Evolutionary conservation across 2,797 vertebrate species (phyloP).

Genomic region (Pantherophis alleghaniensis): DNA sequence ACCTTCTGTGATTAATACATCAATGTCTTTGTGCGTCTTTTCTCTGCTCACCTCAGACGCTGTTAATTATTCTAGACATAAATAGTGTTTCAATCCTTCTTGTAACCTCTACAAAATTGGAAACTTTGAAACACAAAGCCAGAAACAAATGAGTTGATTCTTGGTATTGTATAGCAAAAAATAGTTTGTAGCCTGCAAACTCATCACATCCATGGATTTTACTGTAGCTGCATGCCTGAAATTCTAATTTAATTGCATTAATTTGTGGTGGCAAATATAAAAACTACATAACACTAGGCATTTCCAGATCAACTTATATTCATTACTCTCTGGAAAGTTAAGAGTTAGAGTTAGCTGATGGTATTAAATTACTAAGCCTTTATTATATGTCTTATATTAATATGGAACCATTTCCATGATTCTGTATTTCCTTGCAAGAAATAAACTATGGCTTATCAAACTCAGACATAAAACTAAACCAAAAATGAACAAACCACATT

Average conservation of each 20-base stretch:
- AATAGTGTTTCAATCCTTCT: constrained; percentile 7
- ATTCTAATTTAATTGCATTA: background rate
- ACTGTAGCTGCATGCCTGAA: background rate
- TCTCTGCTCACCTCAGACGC: background rate
- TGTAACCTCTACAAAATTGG: background rate
- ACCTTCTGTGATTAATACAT: background rate
- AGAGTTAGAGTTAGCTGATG: background rate
- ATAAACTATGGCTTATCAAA: background rate
- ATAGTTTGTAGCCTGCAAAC: background rate
- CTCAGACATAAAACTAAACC: background rate
- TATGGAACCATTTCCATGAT: background rate
- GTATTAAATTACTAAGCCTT: background rate
- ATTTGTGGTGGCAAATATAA: background rate
- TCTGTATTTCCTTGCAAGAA: background rate
- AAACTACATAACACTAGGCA: background rate
- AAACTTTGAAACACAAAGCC: background rate
- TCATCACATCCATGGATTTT: background rate
- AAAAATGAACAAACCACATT: background rate
- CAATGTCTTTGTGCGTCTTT: background rate
- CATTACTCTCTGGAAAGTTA: background rate
- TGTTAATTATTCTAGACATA: constrained; percentile 4
- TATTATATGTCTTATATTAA: background rate
- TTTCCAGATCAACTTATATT: background rate
- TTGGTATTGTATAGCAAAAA: background rate
- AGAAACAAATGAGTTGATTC: background rate